phyloP scores from a whole-genome alignment of 1,140 invertebrate species.

The Scaptomyza graminum region DNA sequence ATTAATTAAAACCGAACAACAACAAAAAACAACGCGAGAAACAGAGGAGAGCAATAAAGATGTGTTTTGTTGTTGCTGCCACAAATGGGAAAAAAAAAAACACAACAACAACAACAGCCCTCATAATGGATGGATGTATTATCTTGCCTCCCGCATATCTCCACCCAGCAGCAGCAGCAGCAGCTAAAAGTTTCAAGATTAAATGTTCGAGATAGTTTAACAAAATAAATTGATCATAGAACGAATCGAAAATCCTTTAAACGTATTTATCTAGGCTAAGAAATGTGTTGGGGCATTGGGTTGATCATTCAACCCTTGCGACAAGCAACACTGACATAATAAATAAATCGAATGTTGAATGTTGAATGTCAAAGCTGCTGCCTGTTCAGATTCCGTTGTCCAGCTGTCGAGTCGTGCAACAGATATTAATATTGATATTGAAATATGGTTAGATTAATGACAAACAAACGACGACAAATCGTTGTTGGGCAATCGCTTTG shows the following conservation, averaged over 20 bases:
- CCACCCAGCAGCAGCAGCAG: no score
- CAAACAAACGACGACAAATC: conserved; percentile 48
- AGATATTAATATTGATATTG: conserved; percentile 65
- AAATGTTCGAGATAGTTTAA: not conserved
- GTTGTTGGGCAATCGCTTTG: conserved; percentile 36
- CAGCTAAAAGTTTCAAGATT: not conserved
- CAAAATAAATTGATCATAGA: not conserved
- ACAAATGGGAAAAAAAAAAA: conserved; percentile 4
- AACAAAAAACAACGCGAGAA: not conserved
- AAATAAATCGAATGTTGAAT: no score
- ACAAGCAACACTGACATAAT: no score
- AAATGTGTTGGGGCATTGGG: conserved; percentile 26
- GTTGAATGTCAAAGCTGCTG: conserved; percentile 19
- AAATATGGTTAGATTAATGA: conserved; percentile 42
- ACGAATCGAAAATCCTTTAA: not conserved
- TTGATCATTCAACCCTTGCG: conserved; percentile 47
- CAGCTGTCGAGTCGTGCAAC: conserved; percentile 50
- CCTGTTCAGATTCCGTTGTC: conserved; percentile 13
- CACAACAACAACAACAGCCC: conserved; percentile 6
- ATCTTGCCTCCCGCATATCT: not conserved
- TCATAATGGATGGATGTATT: conserved; percentile 1
- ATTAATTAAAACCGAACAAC: conserved; percentile 46
- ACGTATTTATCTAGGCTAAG: conserved; percentile 2
- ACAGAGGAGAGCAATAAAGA: not conserved
- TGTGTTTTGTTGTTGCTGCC: not conserved